A percentile compares a stretch with the other conserved stretches of the same genome.
phyloP scores from a whole-genome alignment of 92 coral and sea anemone genomes.

The Micromussa lordhowensis region DNA sequence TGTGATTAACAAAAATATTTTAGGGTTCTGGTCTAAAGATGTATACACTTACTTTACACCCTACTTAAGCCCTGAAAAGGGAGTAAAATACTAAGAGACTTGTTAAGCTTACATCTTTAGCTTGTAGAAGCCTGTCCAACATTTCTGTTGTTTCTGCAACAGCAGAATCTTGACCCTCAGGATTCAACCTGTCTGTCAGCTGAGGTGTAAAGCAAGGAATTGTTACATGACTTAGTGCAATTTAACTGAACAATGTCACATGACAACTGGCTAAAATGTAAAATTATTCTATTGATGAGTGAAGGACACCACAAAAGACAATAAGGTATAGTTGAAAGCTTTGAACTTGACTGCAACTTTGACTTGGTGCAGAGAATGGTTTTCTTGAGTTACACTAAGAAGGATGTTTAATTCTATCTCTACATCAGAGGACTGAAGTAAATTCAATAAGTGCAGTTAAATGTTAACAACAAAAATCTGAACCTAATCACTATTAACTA shows the following conservation, averaged over 20 bases:
- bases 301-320: no score
- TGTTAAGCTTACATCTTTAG: conserved; percentile 20
- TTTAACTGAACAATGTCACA: no score
- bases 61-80: background rate
- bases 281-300: no score
- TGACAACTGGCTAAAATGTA: no score
- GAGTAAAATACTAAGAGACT: no score
- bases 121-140: conserved; percentile 46
- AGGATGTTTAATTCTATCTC: background rate
- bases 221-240: background rate
- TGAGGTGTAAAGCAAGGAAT: background rate
- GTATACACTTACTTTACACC: background rate
- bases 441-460: no score
- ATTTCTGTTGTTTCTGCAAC: conserved; percentile 37
- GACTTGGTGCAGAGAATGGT: no score
- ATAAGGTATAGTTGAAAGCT: no score
- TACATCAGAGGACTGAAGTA: no score
- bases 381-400: no score
- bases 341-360: no score
- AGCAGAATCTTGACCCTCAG: conserved; percentile 13
- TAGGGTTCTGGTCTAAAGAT: background rate
- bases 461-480: background rate
- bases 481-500: background rate
- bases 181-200: conserved; percentile 27
- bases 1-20: background rate